phyloP scores from a whole-genome alignment of 2,797 vertebrate species.

The Aeoliscus strigatus region DNA sequence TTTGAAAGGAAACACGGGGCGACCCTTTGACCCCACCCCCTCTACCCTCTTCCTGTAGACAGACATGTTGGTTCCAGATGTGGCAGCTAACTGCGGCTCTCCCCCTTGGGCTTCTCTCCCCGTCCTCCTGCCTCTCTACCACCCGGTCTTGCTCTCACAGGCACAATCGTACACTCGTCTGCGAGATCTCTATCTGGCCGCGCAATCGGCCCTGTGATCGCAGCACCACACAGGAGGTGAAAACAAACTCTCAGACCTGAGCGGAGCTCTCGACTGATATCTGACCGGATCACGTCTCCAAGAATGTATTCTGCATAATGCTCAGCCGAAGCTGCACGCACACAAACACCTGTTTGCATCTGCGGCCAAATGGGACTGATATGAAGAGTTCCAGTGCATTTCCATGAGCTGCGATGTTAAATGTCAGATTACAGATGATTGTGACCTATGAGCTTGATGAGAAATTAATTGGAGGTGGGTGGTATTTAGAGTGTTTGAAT shows the following conservation, averaged over 20 bases:
- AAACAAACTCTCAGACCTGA: conserved; percentile 61
- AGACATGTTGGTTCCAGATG: conserved; percentile 97
- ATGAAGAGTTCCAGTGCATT: conserved; percentile 32
- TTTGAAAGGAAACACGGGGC: conserved; percentile 87
- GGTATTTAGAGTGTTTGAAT: conserved; percentile 22
- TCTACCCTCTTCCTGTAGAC: conserved; percentile 83
- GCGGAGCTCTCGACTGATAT: conserved; percentile 48
- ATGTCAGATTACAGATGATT: conserved; percentile 56
- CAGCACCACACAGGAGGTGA: conserved; percentile 46
- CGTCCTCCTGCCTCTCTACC: conserved; percentile 31
- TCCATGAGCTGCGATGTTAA: conserved; percentile 45
- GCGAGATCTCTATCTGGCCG: conserved; percentile 60
- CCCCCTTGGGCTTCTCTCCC: conserved; percentile 18
- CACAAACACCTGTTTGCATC: conserved; percentile 40
- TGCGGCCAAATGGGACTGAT: conserved; percentile 51
- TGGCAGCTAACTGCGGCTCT: conserved; percentile 52
- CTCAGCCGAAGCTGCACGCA: conserved; percentile 44
- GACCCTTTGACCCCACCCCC: conserved; percentile 85
- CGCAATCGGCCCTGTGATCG: conserved; percentile 63
- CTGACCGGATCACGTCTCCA: conserved; percentile 41
- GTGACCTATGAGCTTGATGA: conserved; percentile 42
- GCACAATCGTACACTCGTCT: conserved; percentile 52
- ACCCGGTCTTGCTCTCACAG: conserved; percentile 49
- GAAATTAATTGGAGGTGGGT: conserved; percentile 61
- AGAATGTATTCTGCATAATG: conserved; percentile 47